phyloP scores from a whole-genome alignment of 2,113 vertebrate genomes.

The Prionailurus bengalensis region DNA sequence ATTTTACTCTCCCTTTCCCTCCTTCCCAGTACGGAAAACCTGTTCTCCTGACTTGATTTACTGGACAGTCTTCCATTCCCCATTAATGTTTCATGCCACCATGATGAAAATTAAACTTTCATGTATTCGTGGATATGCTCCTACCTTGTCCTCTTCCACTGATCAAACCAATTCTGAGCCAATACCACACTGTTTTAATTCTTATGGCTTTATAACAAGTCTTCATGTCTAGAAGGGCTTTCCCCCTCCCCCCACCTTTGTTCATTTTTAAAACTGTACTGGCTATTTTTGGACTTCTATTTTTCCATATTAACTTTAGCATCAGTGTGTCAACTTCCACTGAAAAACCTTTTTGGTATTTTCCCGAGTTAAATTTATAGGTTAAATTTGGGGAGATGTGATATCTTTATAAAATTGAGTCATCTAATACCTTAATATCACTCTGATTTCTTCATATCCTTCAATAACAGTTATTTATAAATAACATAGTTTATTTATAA shows the following conservation, averaged over 20 bases:
- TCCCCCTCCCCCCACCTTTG: background rate
- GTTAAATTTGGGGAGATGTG: constrained; percentile 13
- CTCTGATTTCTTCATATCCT: constrained; percentile 51
- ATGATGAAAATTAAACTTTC: constrained; percentile 63
- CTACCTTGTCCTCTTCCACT: constrained; percentile 36
- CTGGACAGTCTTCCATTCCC: background rate
- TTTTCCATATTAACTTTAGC: constrained; percentile 19
- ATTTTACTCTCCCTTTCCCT: background rate
- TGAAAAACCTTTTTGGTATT: constrained; percentile 46
- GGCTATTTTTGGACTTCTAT: background rate
- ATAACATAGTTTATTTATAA: constrained; percentile 30
- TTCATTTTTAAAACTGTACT: constrained; percentile 4
- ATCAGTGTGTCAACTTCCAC: background rate
- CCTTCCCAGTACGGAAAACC: background rate
- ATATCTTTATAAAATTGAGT: constrained; percentile 48
- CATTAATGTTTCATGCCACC: background rate
- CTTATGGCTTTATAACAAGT: constrained; percentile 34
- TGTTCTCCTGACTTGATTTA: constrained; percentile 15
- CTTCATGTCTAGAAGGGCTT: background rate
- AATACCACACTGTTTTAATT: constrained; percentile 61
- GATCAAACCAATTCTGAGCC: constrained; percentile 40
- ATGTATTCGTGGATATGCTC: background rate
- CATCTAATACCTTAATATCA: background rate
- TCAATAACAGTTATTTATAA: background rate
- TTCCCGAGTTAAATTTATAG: constrained; percentile 47